phyloP scores from a whole-genome alignment of 2,113 vertebrate genomes.

The Salvelinus fontinalis region DNA sequence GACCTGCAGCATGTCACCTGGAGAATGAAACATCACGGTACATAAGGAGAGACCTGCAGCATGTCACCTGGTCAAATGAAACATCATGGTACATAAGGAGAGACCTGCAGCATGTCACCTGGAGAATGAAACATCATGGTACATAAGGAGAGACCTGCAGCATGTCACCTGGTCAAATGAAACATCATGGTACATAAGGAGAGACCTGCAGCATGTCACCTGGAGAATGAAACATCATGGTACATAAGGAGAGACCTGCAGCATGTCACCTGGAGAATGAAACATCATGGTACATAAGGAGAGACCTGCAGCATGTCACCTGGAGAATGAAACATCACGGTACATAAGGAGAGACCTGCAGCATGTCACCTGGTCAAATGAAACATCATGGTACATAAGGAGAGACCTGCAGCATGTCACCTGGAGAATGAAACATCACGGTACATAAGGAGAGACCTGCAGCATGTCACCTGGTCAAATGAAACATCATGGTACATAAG shows the following conservation, averaged over 20 bases:
- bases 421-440: background rate
- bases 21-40: background rate
- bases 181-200: no score
- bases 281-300: no score
- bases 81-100: no score
- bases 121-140: background rate
- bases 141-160: no score
- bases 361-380: conserved; percentile 23
- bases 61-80: conserved; percentile 18
- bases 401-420: conserved; percentile 79
- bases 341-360: no score
- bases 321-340: background rate
- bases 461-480: no score
- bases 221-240: background rate
- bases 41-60: no score
- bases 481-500: no score
- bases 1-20: conserved; percentile 16
- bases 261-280: conserved; percentile 21
- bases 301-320: conserved; percentile 15
- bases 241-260: no score
- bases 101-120: conserved; percentile 79
- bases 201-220: conserved; percentile 12
- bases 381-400: no score
- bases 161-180: no score
- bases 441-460: no score